Base-by-base conservation (phyloP, 2,888 invertebrate genomes). In the Archaeoteleia sp. region DNA sequence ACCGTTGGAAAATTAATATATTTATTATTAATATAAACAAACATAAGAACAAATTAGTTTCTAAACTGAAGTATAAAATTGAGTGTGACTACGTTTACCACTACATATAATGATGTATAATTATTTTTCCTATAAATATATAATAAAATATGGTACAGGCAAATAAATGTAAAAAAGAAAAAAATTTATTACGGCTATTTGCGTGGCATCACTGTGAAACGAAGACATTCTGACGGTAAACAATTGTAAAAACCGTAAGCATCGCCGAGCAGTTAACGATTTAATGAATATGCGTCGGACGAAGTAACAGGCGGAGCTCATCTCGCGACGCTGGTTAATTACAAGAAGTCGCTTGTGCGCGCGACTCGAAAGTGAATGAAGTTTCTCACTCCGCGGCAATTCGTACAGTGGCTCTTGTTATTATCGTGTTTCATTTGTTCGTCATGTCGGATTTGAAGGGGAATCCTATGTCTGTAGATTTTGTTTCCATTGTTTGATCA, bases 271-370 rank as follows among this genome's bases (percentile, higher is more conserved):
- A 61, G 61, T 67, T 61, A 67, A 67, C 61, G 55, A 67, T 61
- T 61, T 67, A 67, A 67, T 67, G 67, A 67, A 67, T 67, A 67
- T 61, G 55, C 67, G 55, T 51, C 30, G 55, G 32, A 51, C 45
- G 39, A 17, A 27, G 39, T 60, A 54, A 61, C 61, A 51, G 51
- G 60, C 55, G 45, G 35, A 67, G 35, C 61, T 57, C 57, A 61
- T 67, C 60, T 61, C 46, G 51, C 55, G 55, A 67, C 57, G 60
- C 39, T 57, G 51, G 49, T 67, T 67, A 67, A 67, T 67, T 67
- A 67, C 67, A 61, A 60, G 67, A 61, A 57, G 61, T 51, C 61
- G 46, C 54, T 67, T 61, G 67, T 67, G 49, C 45, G 48, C 51
- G 37, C 66, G 7, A 42, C 40, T 61, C 46, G 57, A 67, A 67